phyloP scores from a whole-genome alignment of 2,797 vertebrate genomes.

The Gambusia yucatana region DNA sequence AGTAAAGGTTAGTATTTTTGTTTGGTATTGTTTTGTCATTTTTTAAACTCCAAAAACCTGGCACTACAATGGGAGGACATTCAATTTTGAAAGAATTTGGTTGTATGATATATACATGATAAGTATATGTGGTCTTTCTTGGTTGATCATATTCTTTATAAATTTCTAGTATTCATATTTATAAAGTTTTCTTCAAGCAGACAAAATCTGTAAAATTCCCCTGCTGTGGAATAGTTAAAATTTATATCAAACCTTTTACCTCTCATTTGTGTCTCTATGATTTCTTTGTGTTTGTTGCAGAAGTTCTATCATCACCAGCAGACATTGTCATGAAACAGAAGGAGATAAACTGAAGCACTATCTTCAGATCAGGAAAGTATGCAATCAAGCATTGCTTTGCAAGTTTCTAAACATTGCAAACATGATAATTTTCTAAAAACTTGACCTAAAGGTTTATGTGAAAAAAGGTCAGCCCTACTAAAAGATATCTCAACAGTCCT shows the following conservation, averaged over 20 bases:
- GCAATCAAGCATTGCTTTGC: conserved; percentile 9
- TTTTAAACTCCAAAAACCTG: neutral
- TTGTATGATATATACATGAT: neutral
- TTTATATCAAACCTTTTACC: neutral
- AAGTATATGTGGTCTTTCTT: neutral
- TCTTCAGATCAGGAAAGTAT: neutral
- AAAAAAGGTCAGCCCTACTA: neutral
- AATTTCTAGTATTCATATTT: neutral
- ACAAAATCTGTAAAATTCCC: neutral
- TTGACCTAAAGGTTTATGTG: neutral
- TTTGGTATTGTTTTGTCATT: neutral
- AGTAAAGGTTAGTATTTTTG: neutral
- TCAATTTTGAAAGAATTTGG: neutral
- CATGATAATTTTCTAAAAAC: neutral
- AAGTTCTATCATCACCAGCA: neutral
- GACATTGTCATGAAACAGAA: neutral
- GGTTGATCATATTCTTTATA: neutral
- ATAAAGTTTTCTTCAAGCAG: neutral
- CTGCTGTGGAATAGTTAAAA: neutral
- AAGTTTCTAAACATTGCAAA: neutral
- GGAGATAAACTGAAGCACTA: neutral
- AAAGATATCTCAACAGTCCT: neutral
- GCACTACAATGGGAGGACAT: neutral
- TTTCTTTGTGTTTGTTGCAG: conserved; percentile 11
- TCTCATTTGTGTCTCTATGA: conserved; percentile 1